Percentiles rank a stretch among this genome's conserved stretches.
Evolutionary conservation across 2,888 invertebrate species (phyloP).

Genomic region (Tridacna crocea): DNA sequence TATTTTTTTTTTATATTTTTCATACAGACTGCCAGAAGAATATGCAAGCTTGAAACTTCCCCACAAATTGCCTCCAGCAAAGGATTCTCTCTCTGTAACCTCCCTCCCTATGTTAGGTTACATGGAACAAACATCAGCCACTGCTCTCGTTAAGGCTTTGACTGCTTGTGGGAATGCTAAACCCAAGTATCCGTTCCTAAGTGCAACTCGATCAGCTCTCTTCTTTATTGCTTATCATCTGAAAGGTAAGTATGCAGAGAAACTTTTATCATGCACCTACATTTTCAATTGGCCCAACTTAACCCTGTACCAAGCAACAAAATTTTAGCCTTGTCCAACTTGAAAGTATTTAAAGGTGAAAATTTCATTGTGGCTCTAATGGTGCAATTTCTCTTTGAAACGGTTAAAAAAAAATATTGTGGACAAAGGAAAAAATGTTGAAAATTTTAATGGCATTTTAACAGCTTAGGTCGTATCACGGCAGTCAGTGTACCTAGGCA

Average conservation of each 20-base stretch:
- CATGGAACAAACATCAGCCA: constrained; percentile 83
- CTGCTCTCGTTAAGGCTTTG: constrained; percentile 81
- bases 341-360: no score
- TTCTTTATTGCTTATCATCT: constrained; percentile 84
- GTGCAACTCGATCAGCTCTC: constrained; percentile 81
- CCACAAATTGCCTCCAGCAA: constrained; percentile 83
- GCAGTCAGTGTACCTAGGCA: no score
- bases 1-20: neutral
- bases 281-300: no score
- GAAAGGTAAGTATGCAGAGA: constrained; percentile 78
- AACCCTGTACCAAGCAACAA: no score
- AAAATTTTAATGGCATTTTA: no score
- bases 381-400: no score
- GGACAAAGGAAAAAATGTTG: no score
- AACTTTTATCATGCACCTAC: no score
- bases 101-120: constrained; percentile 84
- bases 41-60: constrained; percentile 82
- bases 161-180: constrained; percentile 83
- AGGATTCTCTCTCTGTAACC: constrained; percentile 76
- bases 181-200: constrained; percentile 84
- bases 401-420: no score
- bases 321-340: no score
- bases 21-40: constrained; percentile 81
- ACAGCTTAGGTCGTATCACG: no score
- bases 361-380: no score